Evolutionary conservation across 2,888 invertebrate species (phyloP), one percentile per base, ranked within the genome.

Genomic region (Glomeris marginata): DNA sequence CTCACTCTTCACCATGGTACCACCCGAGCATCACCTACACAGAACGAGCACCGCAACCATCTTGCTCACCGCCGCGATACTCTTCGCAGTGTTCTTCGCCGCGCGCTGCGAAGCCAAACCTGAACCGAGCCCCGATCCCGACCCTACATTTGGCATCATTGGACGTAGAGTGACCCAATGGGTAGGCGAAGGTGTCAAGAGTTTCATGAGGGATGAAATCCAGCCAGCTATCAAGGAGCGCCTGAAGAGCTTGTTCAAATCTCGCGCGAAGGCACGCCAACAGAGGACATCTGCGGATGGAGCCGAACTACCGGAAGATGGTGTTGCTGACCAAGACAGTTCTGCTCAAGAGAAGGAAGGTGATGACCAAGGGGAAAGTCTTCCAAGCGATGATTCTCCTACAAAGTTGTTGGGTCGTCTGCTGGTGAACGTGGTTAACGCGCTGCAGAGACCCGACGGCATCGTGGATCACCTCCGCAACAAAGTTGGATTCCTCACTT

Each of bases 371-470:
- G 20, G 20, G 5, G 21, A 16, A n/a, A 15, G 13, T 42, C 33
- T 18, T 8, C 40, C 41, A 11, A 41, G 40, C 5, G 41, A 28
- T 15, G 33, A 11, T 33, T 48, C 28, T 8, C 28, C 28, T 5
- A 28, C 28, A 3, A 28, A 28, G 28, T 5, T 48, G 13, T 41
- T 48, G 18, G 41, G 48, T 2, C 48, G 48, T 1, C 42, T 48
- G 18, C 6, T 48, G 18, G 42, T 22, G 16, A 48, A 48, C 35
- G 33, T 34, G 34, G 42, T 48, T 41, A 48, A 34, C 35, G 48
- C 48, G 2, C 48, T 48, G 8, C 48, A 48, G 34, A 48, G 42
- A 18, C 48, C 48, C 11, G 48, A 48, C 4, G 33, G 41, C 33
- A 48, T 48, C 33, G 48, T 48, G 2, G 42, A 35, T n/a, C 5